A percentile compares a stretch with the other conserved stretches of the same genome.
These are phyloP conservation scores for Alviniconcha strummeri DNA, from an alignment of 2,888 invertebrate species.

Conservation along the genomic window DNA sequence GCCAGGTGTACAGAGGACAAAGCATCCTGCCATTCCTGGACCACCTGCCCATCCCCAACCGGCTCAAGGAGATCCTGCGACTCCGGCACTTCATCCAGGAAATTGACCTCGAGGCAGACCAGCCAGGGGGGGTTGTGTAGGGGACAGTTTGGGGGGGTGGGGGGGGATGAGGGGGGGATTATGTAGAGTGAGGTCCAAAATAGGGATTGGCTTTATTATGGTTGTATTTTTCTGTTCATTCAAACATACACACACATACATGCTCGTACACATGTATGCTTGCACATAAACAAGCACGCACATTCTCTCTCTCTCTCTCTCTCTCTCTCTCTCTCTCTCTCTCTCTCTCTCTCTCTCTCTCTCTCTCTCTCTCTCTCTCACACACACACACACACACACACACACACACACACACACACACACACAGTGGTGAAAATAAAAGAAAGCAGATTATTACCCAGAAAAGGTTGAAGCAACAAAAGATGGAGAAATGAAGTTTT, in stretches of 20 bases:
- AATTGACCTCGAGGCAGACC: slow-evolving; percentile 1
- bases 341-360: slow-evolving; percentile 1
- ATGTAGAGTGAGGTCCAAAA: neutral
- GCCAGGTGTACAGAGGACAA: neutral
- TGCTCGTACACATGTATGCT: neutral
- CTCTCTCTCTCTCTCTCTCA: neutral
- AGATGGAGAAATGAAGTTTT: too few relatives aligned
- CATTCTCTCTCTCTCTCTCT: neutral
- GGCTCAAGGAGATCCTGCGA: slow-evolving; percentile 23
- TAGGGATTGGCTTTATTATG: neutral
- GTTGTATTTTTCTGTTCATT: neutral
- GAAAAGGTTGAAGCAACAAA: too few relatives aligned
- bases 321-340: neutral
- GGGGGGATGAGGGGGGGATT: neutral
- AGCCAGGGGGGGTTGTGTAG: neutral
- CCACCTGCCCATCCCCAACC: slow-evolving; percentile 21
- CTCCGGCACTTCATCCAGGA: slow-evolving; percentile 19
- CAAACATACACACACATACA: neutral
- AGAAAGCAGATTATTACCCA: too few relatives aligned
- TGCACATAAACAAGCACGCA: neutral
- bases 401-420: neutral
- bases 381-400: too few relatives aligned
- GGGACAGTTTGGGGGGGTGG: neutral
- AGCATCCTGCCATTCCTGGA: slow-evolving; percentile 10
- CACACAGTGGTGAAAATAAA: neutral